phyloP scores from a whole-genome alignment of 2,888 invertebrate species.

The Cantharis flavilabris region DNA sequence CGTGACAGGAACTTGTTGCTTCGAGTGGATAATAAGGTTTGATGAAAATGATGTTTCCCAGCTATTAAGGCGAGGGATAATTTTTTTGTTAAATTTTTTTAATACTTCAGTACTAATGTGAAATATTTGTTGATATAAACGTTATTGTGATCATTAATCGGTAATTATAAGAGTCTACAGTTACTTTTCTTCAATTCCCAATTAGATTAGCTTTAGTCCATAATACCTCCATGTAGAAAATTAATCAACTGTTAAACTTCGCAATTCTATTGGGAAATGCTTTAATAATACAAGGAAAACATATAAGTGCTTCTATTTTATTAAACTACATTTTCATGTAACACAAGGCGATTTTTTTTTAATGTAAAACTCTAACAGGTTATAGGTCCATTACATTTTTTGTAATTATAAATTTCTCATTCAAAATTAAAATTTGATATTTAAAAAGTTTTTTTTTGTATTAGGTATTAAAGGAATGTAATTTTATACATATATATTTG shows the following conservation, averaged over 20 bases:
- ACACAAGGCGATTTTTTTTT: background rate
- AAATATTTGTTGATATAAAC: background rate
- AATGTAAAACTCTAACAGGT: background rate
- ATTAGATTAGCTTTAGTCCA: background rate
- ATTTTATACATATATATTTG: background rate
- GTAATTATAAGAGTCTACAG: background rate
- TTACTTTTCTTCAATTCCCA: background rate
- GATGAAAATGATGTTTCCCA: slow-evolving; percentile 20
- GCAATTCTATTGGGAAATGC: slow-evolving; percentile 1
- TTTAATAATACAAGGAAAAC: slow-evolving; percentile 9
- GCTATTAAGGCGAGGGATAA: slow-evolving; percentile 1
- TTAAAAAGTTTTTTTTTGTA: background rate
- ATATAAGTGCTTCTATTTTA: slow-evolving; percentile 8
- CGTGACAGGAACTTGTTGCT: slow-evolving; percentile 19
- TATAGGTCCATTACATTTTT: background rate
- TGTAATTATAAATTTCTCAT: background rate
- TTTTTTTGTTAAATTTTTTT: background rate
- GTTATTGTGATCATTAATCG: background rate
- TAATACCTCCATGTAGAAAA: background rate
- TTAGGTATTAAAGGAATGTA: background rate
- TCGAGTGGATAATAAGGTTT: slow-evolving; percentile 24
- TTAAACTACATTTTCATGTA: background rate
- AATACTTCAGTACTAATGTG: background rate
- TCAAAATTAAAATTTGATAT: background rate
- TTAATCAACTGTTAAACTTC: slow-evolving; percentile 12